A percentile compares a stretch with the other conserved stretches of the same genome.
phyloP scores from a whole-genome alignment of 2,797 vertebrate species.

The Chaenodraco wilsoni region DNA sequence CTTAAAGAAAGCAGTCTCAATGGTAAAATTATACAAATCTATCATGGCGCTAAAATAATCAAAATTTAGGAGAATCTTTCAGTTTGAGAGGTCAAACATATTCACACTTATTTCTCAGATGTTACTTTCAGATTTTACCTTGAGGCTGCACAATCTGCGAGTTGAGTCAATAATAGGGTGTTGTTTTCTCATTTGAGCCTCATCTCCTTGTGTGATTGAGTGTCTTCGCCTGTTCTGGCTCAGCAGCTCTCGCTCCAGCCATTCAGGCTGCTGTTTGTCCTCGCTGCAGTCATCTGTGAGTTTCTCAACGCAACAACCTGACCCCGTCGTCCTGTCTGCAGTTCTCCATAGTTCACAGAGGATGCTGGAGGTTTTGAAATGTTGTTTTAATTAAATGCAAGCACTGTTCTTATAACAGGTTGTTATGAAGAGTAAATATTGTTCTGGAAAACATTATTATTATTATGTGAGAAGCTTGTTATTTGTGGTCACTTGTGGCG shows the following conservation, averaged over 20 bases:
- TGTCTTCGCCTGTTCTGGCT: conserved; percentile 70
- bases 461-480: neutral
- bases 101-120: neutral
- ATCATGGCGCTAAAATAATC: neutral
- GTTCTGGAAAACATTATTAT: neutral
- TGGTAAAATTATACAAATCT: neutral
- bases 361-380: conserved; percentile 65
- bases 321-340: neutral
- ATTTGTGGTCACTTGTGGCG: neutral
- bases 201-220: conserved; percentile 68
- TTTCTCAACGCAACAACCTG: conserved; percentile 21
- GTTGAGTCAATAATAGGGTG: conserved; percentile 25
- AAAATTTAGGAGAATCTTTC: neutral
- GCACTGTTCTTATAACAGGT: neutral
- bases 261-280: conserved; percentile 57
- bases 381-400: conserved; percentile 1
- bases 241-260: conserved; percentile 76
- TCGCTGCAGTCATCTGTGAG: conserved; percentile 27
- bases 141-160: conserved; percentile 56
- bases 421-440: neutral
- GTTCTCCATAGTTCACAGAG: conserved; percentile 49
- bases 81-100: neutral
- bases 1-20: neutral
- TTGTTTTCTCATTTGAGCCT: conserved; percentile 25
- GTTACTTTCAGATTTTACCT: conserved; percentile 65